Evolutionary conservation across 1,140 invertebrate species (phyloP).

Genomic region (Drosophila grimshawi): DNA sequence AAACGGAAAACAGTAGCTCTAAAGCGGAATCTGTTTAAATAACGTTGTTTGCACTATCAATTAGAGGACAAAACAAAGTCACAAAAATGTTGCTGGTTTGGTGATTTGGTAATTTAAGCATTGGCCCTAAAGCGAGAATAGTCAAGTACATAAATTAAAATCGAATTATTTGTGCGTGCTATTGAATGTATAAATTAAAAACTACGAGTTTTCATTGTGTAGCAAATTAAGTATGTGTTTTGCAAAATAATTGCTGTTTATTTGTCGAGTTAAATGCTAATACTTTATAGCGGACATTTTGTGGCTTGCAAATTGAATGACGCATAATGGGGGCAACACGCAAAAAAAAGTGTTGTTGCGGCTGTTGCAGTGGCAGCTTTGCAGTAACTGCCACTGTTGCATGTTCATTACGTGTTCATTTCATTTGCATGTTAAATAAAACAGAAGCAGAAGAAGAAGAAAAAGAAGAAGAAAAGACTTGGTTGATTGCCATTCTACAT

Average conservation of each 20-base stretch:
- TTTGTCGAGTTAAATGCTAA: slow-evolving; percentile 73
- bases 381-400: neutral
- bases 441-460: neutral
- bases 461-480: neutral
- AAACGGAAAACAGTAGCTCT: neutral
- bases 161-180: slow-evolving; percentile 47
- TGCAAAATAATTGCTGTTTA: slow-evolving; percentile 67
- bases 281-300: slow-evolving; percentile 68
- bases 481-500: slow-evolving; percentile 57
- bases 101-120: slow-evolving; percentile 19
- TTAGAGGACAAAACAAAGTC: slow-evolving; percentile 36
- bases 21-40: slow-evolving; percentile 19
- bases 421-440: slow-evolving; percentile 27
- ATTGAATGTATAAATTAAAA: slow-evolving; percentile 42
- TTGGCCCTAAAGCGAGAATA: slow-evolving; percentile 2
- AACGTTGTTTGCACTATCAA: slow-evolving; percentile 39
- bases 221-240: slow-evolving; percentile 37
- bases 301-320: slow-evolving; percentile 68
- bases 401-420: slow-evolving; percentile 50
- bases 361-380: slow-evolving; percentile 5
- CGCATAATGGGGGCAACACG: slow-evolving; percentile 59
- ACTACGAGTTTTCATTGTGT: slow-evolving; percentile 16
- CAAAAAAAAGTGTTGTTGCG: slow-evolving; percentile 9
- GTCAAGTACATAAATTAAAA: slow-evolving; percentile 47
- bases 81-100: slow-evolving; percentile 13